Evolutionary conservation across 2,888 invertebrate species (phyloP), one percentile per base, ranked within the genome.

Genomic region (Petrolisthes manimaculis): DNA sequence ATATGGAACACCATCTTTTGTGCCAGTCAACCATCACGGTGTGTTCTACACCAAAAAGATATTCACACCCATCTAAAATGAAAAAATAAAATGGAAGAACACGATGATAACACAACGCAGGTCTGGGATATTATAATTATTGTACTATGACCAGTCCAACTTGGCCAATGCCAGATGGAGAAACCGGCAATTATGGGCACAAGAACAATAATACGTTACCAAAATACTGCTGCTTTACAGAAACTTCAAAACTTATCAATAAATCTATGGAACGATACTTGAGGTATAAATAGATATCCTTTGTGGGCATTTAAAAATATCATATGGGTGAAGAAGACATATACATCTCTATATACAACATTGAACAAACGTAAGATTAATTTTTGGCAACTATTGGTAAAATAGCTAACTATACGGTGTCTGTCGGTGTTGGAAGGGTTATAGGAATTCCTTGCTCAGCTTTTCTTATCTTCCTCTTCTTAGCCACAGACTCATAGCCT

Each of bases 191-290:
- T 37, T 37, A 37, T 37, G 37, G 37, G 37, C 37, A 37, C 37
- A 37, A 37, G 37, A 37, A 37, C 37, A 37, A 37, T 37, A 37
- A 37, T 37, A 37, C 37, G 37, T 37, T 37, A 37, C 37, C 37
- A 37, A 37, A 37, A 37, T 37, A 37, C 37, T 37, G 37, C 37
- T 37, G 37, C 37, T 37, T 37, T 37, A 37, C 37, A 37, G 78
- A 78, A 61, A 61, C 18, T 18, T 61, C 51, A 83, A 80, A 86
- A 86, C 83, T 67, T 78, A 56, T 82, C 78, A 87, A 84, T 79
- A 78, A 87, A 71, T 71, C 83, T 87, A 80, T 84, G 87, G 87
- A 87, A 87, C 79, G 83, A 87, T 78, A 67, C 78, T 87, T 87
- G 87, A 87, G 87, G 87, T 87, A 87, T 80, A 61, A 83, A 67